Base-by-base conservation (phyloP, 2,113 vertebrate species). In the Cebus imitator region DNA sequence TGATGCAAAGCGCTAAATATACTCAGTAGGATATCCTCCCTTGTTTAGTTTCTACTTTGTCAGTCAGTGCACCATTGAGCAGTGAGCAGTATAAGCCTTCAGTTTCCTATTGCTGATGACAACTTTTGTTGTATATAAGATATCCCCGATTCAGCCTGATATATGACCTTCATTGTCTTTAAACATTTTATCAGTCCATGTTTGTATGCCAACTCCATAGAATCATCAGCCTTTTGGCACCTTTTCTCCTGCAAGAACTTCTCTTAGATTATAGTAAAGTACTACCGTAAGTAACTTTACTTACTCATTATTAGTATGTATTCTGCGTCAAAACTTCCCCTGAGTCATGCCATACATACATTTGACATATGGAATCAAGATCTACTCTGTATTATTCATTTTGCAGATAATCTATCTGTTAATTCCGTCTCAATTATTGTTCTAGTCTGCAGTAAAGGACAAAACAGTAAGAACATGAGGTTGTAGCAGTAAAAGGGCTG, bases 291-390 rank as follows among this genome's bases (percentile, higher is more conserved):
- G 32, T 87, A 89, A 45, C 43, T 58, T 90, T 66, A 87, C 40
- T 25, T 91, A 68, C 70, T 50, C 50, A 1, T 50, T 50, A 16
- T 50, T 50, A 50, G 13, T 50, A 50, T 50, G 13, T 87, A 58
- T 95, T 95, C 75, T 94, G 40, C 76, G 61, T 90, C 70, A 87
- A 30, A 92, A 92, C 32, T 95, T 94, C 52, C 61, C 52, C 23
- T 50, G 61, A 85, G 21, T 86, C 76, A 90, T 66, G n/a, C 93
- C 78, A 68, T 93, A 48, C 94, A 89, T 92, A 70, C 23, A 90
- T 94, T 95, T 83, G 61, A n/a, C 8, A 32, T 87, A 83, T 52
- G 32, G n/a, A 90, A 23, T 81, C 32, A 86, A 90, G 80, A 87
- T 93, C 87, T 76, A 70, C 66, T 78, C 95, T 58, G 2, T 37